Percentiles rank a stretch among this genome's conserved stretches.
Conservation (phyloP, 2,113 vertebrate species). For the Ellobius talpinus region DNA sequence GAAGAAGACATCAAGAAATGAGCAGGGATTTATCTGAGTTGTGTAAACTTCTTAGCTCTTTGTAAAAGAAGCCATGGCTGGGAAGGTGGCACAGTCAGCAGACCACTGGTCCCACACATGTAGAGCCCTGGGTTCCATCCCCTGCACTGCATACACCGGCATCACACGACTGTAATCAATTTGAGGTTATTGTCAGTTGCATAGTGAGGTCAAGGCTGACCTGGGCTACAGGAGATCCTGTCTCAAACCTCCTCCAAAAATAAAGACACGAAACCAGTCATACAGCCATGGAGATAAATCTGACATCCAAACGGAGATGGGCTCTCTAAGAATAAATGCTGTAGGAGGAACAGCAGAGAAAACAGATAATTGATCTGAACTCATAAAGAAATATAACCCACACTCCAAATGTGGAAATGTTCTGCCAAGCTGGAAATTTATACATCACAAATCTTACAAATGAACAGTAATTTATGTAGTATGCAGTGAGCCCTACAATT, state of each 20-base stretch:
- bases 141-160: too few species aligned
- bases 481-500: not conserved
- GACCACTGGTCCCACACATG: not conserved
- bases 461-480: not conserved
- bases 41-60: not conserved
- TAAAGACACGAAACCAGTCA: not conserved
- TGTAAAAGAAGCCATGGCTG: not conserved
- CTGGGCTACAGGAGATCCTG: not conserved
- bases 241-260: not conserved
- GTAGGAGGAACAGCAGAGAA: not conserved
- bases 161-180: not conserved
- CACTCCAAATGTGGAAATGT: not conserved
- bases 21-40: not conserved
- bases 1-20: not conserved
- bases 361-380: not conserved
- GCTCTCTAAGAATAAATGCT: conserved; percentile 33
- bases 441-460: not conserved
- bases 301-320: not conserved
- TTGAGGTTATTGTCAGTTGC: not conserved
- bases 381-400: conserved; percentile 51
- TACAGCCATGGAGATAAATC: not conserved
- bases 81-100: too few species aligned
- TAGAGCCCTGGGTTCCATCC: too few species aligned
- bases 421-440: not conserved
- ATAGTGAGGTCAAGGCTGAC: not conserved